These are phyloP conservation scores for Auanema sp. DNA, from an alignment of 2,888 invertebrate species.

Conservation along the genomic window DNA sequence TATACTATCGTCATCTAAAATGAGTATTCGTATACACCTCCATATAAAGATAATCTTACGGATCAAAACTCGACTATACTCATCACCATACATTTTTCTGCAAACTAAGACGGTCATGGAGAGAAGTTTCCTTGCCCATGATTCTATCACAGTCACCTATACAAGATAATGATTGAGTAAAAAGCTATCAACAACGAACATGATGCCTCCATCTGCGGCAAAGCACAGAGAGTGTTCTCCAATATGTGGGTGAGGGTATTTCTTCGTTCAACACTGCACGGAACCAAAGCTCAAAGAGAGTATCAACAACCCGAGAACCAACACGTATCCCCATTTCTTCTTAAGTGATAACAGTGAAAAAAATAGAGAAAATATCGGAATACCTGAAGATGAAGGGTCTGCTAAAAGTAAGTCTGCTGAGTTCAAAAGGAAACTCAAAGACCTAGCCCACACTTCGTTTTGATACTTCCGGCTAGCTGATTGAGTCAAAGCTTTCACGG, in stretches of 20 bases:
- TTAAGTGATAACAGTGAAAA: constrained; percentile 1
- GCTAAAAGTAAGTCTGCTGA: constrained; percentile 50
- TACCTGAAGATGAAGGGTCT: constrained; percentile 46
- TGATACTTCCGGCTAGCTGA: constrained; percentile 42
- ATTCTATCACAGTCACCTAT: constrained; percentile 58
- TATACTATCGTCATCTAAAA: constrained; percentile 37
- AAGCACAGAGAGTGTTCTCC: constrained; percentile 53
- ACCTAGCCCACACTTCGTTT: constrained; percentile 55
- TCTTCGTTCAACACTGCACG: constrained; percentile 52
- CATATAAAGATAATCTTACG: constrained; percentile 21
- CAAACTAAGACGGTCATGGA: constrained; percentile 51
- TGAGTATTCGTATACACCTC: not conserved
- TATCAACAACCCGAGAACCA: constrained; percentile 51
- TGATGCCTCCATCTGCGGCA: constrained; percentile 54
- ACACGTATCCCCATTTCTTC: constrained; percentile 54
- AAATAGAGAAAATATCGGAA: not conserved
- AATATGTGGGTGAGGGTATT: constrained; percentile 59
- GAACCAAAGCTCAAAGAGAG: constrained; percentile 57
- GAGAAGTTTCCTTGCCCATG: constrained; percentile 56
- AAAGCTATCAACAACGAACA: constrained; percentile 28
- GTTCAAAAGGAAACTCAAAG: constrained; percentile 52
- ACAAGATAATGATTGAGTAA: not conserved
- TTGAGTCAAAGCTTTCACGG: constrained; percentile 32
- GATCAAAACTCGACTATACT: constrained; percentile 43
- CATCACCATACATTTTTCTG: constrained; percentile 51